phyloP scores from a whole-genome alignment of 2,888 invertebrate species.

The Geophilus truncorum region DNA sequence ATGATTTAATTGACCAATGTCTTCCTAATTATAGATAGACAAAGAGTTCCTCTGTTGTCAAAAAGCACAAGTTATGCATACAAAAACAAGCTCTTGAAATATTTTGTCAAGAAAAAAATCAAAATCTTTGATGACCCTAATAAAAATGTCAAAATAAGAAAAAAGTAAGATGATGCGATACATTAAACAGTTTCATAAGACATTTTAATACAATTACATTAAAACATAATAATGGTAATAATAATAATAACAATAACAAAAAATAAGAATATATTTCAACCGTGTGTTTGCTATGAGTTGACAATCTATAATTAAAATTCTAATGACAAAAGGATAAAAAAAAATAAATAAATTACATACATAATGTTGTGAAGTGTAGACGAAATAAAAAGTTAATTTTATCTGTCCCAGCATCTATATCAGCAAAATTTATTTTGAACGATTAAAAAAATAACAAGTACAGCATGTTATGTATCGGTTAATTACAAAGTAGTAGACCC shows the following conservation, averaged over 20 bases:
- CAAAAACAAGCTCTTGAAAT: background rate
- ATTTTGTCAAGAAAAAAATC: background rate
- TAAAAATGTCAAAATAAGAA: background rate
- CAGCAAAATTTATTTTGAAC: too few species aligned
- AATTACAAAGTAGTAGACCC: background rate
- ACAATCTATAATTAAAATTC: background rate
- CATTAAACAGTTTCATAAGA: background rate
- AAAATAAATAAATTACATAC: too few species aligned
- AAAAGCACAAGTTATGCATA: background rate
- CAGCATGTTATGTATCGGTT: background rate
- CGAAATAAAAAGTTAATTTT: background rate
- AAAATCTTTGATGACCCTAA: background rate
- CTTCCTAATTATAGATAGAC: background rate
- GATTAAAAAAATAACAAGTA: too few species aligned
- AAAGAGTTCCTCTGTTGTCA: constrained; percentile 15
- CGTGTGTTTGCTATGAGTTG: background rate
- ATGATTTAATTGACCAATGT: constrained; percentile 25
- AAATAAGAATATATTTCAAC: background rate
- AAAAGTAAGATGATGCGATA: background rate
- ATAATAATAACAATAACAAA: too few species aligned
- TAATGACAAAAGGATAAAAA: background rate
- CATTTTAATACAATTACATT: background rate
- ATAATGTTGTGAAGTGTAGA: background rate
- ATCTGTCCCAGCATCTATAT: background rate
- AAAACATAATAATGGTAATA: too few species aligned